Evolutionary conservation across 2,113 vertebrate species (phyloP).

Genomic region (Perca schrenkii): DNA sequence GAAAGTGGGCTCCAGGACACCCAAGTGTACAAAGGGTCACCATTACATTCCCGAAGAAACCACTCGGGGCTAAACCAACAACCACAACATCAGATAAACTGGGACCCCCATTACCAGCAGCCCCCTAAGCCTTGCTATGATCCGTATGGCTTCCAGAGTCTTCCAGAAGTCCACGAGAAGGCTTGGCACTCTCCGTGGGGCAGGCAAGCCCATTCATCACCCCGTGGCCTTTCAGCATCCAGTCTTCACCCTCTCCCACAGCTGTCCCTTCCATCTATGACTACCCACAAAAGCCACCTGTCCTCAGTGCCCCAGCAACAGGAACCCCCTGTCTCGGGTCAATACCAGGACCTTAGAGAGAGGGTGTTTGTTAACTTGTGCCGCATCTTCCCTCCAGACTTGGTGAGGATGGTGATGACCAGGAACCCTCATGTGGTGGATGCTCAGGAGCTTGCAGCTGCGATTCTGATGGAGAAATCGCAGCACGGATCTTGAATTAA

Average conservation of each 20-base stretch:
- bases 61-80: slow-evolving; percentile 80
- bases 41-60: slow-evolving; percentile 82
- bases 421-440: slow-evolving; percentile 93
- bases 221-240: slow-evolving; percentile 70
- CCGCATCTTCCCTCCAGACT: slow-evolving; percentile 94
- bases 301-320: slow-evolving; percentile 59
- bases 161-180: slow-evolving; percentile 88
- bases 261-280: slow-evolving; percentile 70
- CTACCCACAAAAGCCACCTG: slow-evolving; percentile 40
- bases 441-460: slow-evolving; percentile 95
- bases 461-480: slow-evolving; percentile 93
- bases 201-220: slow-evolving; percentile 48
- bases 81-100: slow-evolving; percentile 83
- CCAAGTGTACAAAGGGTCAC: slow-evolving; percentile 87
- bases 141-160: slow-evolving; percentile 89
- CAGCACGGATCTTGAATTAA: slow-evolving; percentile 88
- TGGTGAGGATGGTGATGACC: slow-evolving; percentile 93
- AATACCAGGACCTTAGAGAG: slow-evolving; percentile 90
- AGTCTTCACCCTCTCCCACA: slow-evolving; percentile 60
- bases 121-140: slow-evolving; percentile 88
- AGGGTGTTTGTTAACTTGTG: slow-evolving; percentile 93
- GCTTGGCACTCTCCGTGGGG: slow-evolving; percentile 85
- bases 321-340: slow-evolving; percentile 80
- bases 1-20: slow-evolving; percentile 88
- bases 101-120: slow-evolving; percentile 87